These are phyloP conservation scores for Hemibagrus wyckioides DNA, from an alignment of 2,113 vertebrate genomes.

Conservation along the genomic window DNA sequence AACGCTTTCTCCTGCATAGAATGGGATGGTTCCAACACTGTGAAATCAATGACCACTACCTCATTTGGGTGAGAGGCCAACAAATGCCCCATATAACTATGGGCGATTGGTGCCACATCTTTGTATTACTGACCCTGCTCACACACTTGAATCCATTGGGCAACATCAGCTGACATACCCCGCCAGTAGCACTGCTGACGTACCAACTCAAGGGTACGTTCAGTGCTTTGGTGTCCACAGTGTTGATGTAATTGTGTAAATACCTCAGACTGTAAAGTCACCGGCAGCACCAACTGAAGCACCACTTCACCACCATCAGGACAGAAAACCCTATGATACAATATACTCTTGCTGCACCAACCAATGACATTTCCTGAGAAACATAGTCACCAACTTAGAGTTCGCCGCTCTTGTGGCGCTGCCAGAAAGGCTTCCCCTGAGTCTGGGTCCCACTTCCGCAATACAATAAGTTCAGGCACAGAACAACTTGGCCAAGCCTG, in stretches of 20 bases:
- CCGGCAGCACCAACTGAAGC: too few species aligned
- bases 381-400: too few species aligned
- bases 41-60: constrained; percentile 37
- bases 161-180: constrained; percentile 14
- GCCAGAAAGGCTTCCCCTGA: too few species aligned
- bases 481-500: too few species aligned
- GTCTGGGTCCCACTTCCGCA: too few species aligned
- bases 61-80: constrained; percentile 21
- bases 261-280: too few species aligned
- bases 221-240: too few species aligned
- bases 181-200: constrained; percentile 14
- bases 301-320: too few species aligned
- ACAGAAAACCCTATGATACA: too few species aligned
- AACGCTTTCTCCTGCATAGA: constrained; percentile 9
- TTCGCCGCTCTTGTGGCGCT: neutral
- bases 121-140: constrained; percentile 13
- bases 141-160: constrained; percentile 5
- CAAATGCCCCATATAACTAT: constrained; percentile 12
- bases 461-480: too few species aligned
- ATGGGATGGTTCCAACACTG: neutral
- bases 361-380: constrained; percentile 1
- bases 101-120: neutral
- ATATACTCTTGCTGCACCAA: constrained; percentile 30
- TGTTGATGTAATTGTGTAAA: too few species aligned
- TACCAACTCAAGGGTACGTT: too few species aligned